phyloP scores from a whole-genome alignment of 1,140 invertebrate genomes.

The Saccostrea glomerata region DNA sequence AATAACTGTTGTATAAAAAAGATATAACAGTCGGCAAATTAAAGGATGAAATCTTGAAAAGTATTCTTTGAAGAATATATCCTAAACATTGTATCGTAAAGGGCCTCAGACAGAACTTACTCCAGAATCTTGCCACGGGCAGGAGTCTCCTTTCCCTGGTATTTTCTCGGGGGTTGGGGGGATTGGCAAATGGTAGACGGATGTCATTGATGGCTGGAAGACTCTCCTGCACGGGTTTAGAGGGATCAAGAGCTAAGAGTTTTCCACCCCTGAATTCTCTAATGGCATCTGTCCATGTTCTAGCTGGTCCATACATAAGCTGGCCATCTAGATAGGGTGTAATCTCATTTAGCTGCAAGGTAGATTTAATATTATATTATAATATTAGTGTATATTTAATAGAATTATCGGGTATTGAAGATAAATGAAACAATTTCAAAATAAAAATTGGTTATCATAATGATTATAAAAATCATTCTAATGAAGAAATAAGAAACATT shows the following conservation, averaged over 20 bases:
- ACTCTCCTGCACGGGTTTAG: slow-evolving; percentile 55
- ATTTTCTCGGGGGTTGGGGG: slow-evolving; percentile 80
- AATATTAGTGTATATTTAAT: too few species aligned
- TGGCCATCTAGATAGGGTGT: slow-evolving; percentile 84
- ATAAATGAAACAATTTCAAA: neutral
- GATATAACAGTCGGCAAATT: too few species aligned
- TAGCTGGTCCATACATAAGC: slow-evolving; percentile 82
- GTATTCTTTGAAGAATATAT: neutral
- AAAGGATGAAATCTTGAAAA: neutral
- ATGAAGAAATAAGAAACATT: too few species aligned
- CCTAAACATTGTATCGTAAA: neutral
- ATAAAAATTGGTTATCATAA: too few species aligned
- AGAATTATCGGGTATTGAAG: neutral
- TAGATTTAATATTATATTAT: neutral
- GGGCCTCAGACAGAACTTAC: slow-evolving; percentile 77
- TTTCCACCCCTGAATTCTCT: slow-evolving; percentile 80
- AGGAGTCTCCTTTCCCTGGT: slow-evolving; percentile 77
- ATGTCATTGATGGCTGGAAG: slow-evolving; percentile 81
- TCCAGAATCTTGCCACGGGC: slow-evolving; percentile 82
- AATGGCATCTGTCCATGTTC: slow-evolving; percentile 82
- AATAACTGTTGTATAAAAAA: too few species aligned
- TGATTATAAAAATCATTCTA: too few species aligned
- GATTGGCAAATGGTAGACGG: slow-evolving; percentile 83
- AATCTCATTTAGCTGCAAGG: slow-evolving; percentile 82
- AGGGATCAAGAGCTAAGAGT: slow-evolving; percentile 65